phyloP scores from a whole-genome alignment of 2,797 vertebrate genomes.

The Fistularia tabacaria region DNA sequence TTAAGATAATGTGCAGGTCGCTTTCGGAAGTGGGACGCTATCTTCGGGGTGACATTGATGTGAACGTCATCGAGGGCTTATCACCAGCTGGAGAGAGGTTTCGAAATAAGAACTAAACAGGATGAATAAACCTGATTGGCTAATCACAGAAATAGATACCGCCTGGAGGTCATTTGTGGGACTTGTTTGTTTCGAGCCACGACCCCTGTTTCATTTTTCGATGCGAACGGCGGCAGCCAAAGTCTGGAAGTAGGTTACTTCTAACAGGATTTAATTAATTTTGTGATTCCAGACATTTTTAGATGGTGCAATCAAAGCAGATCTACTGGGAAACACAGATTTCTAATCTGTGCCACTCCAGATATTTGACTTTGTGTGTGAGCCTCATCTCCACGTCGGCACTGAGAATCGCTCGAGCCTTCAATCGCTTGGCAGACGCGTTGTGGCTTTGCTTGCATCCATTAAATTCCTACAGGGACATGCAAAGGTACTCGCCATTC shows the following conservation, averaged over 20 bases:
- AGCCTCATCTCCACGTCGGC: neutral
- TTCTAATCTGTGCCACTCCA: conserved; percentile 48
- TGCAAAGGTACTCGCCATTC: conserved; percentile 13
- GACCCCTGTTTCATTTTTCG: neutral
- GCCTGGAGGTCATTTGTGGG: no score
- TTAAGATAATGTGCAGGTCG: conserved; percentile 55
- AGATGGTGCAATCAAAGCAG: conserved; percentile 58
- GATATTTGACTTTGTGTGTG: conserved; percentile 21
- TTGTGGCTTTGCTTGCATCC: conserved; percentile 9
- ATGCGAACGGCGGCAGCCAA: neutral
- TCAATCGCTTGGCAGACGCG: conserved; percentile 14
- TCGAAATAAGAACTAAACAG: no score
- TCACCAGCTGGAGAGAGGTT: no score
- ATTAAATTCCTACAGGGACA: conserved; percentile 7
- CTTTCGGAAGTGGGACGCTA: conserved; percentile 24
- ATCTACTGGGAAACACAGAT: conserved; percentile 62
- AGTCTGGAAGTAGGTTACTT: conserved; percentile 55
- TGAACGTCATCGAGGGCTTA: conserved; percentile 36
- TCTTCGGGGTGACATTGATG: conserved; percentile 45
- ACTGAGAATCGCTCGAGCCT: conserved; percentile 12
- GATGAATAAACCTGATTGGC: no score
- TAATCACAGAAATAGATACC: no score
- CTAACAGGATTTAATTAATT: conserved; percentile 38
- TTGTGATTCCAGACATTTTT: conserved; percentile 61
- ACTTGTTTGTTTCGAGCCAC: no score